Evolutionary conservation across 1,140 invertebrate species (phyloP), one percentile per base, ranked within the genome.

Genomic region (Bombyx mori): DNA sequence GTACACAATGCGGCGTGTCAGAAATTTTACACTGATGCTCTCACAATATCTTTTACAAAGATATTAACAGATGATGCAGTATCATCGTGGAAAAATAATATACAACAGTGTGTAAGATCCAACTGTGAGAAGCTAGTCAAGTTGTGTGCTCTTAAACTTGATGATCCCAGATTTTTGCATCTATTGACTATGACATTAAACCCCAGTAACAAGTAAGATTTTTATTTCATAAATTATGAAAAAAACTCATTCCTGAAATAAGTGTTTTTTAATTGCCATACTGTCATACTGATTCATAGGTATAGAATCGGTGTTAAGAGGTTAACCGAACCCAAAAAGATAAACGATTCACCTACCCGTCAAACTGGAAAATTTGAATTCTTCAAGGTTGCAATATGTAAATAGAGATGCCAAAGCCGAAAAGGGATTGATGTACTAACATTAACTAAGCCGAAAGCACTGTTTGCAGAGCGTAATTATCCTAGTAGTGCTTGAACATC

Each of bases 51-150:
- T 51, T 99, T 99, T 88, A 97, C 95, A 12, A 98, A 99, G 89
- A 98, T 99, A 79, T 90, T 99, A 69, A 98, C 97, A n/a, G 97
- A 99, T 89, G 97, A 99, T 82, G 97, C 97, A 52, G 97, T 99
- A 44, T 97, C 94, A 75, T 97, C 96, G 75, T 99, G 98, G 98
- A 99, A 98, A 88, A 92, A 93, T 76, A 98, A 98, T 84, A 99
- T 99, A 75, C 97, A 99, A 86, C 94, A 94, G 83, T 98, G 95
- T 88, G 98, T 99, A 69, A 92, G 97, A 73, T 93, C 95, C 67
- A 98, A 98, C 76, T 98, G 96, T 81, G 93, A 96, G 79, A 94
- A 95, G 79, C 89, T 99, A 56, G 92, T 99, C 54, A 96, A 98
- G 88, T 88, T 99, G 63, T 97, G 96, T 90, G 96, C 97, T 57